Evolutionary conservation across 2,113 vertebrate species (phyloP), one percentile per base, ranked within the genome.

Genomic region (Lathamus discolor): DNA sequence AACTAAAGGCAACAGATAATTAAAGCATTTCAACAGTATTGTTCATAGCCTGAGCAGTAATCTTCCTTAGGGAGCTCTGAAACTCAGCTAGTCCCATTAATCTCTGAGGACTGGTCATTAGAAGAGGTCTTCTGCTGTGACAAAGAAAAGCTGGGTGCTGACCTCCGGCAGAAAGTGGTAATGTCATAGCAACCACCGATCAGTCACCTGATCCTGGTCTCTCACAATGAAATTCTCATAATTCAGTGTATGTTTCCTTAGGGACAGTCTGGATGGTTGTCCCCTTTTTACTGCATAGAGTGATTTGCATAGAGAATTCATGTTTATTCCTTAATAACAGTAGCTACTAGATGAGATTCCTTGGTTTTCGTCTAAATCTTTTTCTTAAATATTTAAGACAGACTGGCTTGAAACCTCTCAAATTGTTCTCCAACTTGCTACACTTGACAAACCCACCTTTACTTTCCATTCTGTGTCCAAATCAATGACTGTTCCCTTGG

Each of bases 71-170:
- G 57, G 73, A 77, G 25, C 62, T 95, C 67, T 62, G 74, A 69
- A 93, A 57, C 39, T 91, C 81, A 95, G 22, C 76, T 70, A 27
- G 43, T 46, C 77, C 74, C 63, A 63, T 83, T 81, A 92, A 92
- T 92, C 73, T 80, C 64, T 48, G 77, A 94, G 64, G 88, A 35
- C 57, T 72, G 73, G 68, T 92, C 75, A 89, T 95, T 88, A 95
- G 48, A 72, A 80, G 35, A 92, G 55, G 20, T 90, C 35, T 69
- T 95, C 90, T 90, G 72, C 66, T 90, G 59, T 39, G 66, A 62
- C 83, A 22, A 90, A 78, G 83, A 49, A 67, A 90, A 87, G 39
- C 63, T 92, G 76, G 31, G 52, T 91, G 67, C 55, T 91, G 51
- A 93, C 84, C 86, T 85, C 68, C 46, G 82, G 75, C 72, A 90